A percentile compares a stretch with the other conserved stretches of the same genome.
phyloP scores from a whole-genome alignment of 23 tunicate species.

The Styela clava region DNA sequence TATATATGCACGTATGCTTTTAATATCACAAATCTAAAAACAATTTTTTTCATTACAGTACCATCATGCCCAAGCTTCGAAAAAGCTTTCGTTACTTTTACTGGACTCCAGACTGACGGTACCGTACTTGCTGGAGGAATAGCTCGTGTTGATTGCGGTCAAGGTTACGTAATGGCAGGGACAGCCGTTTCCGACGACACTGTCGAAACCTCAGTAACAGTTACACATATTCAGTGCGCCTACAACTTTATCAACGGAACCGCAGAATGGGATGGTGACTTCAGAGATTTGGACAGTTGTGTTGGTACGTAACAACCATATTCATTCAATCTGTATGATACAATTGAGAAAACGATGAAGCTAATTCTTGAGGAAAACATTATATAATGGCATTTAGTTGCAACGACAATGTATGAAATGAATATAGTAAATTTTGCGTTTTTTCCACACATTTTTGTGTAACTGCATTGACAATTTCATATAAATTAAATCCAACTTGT shows the following conservation, averaged over 20 bases:
- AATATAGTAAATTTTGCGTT: too few relatives aligned
- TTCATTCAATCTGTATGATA: background rate
- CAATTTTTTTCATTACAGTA: conserved; percentile 45
- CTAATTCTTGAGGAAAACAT: too few relatives aligned
- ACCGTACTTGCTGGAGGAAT: conserved; percentile 69
- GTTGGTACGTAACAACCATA: conserved; percentile 40
- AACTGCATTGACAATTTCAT: too few relatives aligned
- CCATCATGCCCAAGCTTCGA: conserved; percentile 76
- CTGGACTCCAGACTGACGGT: conserved; percentile 47
- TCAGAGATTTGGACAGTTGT: conserved; percentile 63
- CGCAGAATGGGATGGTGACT: conserved; percentile 69
- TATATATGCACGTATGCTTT: too few relatives aligned
- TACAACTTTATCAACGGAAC: conserved; percentile 78
- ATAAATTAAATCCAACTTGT: too few relatives aligned
- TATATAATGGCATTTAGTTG: too few relatives aligned
- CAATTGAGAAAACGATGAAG: background rate
- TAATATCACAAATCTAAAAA: background rate
- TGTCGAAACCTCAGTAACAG: conserved; percentile 13
- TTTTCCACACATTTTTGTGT: too few relatives aligned
- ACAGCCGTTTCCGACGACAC: too few relatives aligned
- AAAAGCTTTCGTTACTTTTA: conserved; percentile 31
- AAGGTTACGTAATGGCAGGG: conserved; percentile 17
- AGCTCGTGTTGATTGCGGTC: conserved; percentile 51
- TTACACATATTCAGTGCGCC: conserved; percentile 53
- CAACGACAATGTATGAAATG: too few relatives aligned